Evolutionary conservation across 2,888 invertebrate genomes (phyloP), one percentile per base, ranked within the genome.

Genomic region (Hydriomena furcata): DNA sequence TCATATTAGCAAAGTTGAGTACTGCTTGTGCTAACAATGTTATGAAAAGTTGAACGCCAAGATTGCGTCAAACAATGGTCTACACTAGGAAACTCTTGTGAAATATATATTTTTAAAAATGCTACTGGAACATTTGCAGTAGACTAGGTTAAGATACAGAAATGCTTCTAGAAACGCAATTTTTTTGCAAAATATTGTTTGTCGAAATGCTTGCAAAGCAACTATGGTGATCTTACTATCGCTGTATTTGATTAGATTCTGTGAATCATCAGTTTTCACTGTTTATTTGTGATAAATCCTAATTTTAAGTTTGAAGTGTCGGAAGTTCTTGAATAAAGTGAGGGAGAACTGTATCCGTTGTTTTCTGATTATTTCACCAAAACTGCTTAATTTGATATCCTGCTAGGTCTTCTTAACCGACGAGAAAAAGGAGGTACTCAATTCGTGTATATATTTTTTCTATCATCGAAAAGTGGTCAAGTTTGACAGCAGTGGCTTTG

Each of bases 241-340:
- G 75, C 71, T 65, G 71, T 71, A 58, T 79, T 57, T 77, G 60
- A 73, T 76, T 82, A 78, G 87, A 89, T 89, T 88, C 87, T 87
- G 82, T 89, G 89, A 88, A 88, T 89, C 88, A 74, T 82, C 68
- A 64, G 82, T 85, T 87, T 83, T 86, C 81, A 82, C 83, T 84
- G 79, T 86, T 83, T 80, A 80, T 83, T 86, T 87, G 88, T 89
- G 89, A 88, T 88, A 86, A 80, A 79, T 71, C 10, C 65, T 82
- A 80, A 70, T 69, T 66, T 48, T 84, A 82, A 84, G 79, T 57
- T 65, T 61, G 73, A 84, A 82, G 76, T 84, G 84, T 79, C 71
- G 58, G 66, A 63, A 63, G 52, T 76, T 70, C 58, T 44, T 47
- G 71, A 81, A 79, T 77, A 80, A 83, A 82, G 37, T 68, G 54